phyloP scores from a whole-genome alignment of 2,797 vertebrate species.

The Pseudochirops cupreus region DNA sequence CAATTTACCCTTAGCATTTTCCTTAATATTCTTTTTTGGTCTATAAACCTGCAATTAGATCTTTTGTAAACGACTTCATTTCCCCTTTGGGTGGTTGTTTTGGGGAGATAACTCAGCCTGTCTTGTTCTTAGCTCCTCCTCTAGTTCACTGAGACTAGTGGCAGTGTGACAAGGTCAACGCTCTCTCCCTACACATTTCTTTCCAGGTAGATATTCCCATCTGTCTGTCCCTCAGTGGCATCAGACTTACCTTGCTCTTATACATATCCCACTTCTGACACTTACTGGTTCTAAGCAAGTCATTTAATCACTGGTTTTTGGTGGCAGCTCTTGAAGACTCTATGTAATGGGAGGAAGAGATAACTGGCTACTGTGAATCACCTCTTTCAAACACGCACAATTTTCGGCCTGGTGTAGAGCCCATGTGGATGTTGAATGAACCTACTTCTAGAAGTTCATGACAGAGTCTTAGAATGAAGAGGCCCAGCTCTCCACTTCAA shows the following conservation, averaged over 20 bases:
- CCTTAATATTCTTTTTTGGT: background rate
- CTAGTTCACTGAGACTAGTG: background rate
- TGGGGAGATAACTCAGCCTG: background rate
- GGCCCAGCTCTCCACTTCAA: background rate
- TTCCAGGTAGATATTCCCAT: background rate
- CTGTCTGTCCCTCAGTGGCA: background rate
- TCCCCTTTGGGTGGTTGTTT: background rate
- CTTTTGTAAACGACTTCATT: background rate
- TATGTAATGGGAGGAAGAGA: background rate
- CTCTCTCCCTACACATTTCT: background rate
- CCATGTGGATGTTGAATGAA: background rate
- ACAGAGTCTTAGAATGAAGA: background rate
- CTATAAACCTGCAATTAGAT: background rate
- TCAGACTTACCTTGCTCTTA: background rate
- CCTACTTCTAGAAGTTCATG: background rate
- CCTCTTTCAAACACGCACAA: background rate
- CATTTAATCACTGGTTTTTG: background rate
- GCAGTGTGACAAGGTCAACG: background rate
- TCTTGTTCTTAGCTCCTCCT: background rate
- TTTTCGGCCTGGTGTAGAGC: background rate
- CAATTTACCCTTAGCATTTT: background rate
- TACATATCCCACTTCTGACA: background rate
- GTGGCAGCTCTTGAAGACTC: background rate
- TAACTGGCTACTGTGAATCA: background rate
- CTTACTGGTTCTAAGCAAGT: background rate